Conservation (phyloP, 2,888 invertebrate genomes). For the Sympetrum striolatum region DNA sequence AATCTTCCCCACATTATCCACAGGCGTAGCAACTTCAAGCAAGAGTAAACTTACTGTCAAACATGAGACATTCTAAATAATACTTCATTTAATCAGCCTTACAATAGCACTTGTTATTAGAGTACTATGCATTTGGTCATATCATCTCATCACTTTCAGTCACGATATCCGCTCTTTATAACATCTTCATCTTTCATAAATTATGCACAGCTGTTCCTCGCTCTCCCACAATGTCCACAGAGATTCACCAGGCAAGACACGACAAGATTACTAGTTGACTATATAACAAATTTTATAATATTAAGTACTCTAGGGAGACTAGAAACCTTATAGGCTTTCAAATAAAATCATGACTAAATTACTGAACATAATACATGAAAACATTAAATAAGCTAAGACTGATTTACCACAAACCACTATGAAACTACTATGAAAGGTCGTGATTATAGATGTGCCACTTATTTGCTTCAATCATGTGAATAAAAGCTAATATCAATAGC, state of each 20-base stretch:
- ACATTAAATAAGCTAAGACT: neutral
- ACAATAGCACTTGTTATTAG: neutral
- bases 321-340: slow-evolving; percentile 4
- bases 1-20: neutral
- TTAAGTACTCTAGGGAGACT: slow-evolving; percentile 32
- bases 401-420: neutral
- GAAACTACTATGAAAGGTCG: neutral
- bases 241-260: slow-evolving; percentile 22
- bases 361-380: neutral
- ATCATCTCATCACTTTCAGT: neutral
- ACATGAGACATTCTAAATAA: neutral
- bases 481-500: neutral
- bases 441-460: neutral
- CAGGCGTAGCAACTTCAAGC: neutral
- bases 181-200: neutral
- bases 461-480: neutral
- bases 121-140: neutral
- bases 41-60: neutral
- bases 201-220: neutral
- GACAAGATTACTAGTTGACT: slow-evolving; percentile 1
- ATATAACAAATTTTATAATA: neutral
- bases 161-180: neutral
- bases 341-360: slow-evolving; percentile 9
- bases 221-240: slow-evolving; percentile 6
- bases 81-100: slow-evolving; percentile 1